A percentile compares a stretch with the other conserved stretches of the same genome.
Evolutionary conservation across 2,888 invertebrate genomes (phyloP).

Genomic region (Itoplectis maculator): DNA sequence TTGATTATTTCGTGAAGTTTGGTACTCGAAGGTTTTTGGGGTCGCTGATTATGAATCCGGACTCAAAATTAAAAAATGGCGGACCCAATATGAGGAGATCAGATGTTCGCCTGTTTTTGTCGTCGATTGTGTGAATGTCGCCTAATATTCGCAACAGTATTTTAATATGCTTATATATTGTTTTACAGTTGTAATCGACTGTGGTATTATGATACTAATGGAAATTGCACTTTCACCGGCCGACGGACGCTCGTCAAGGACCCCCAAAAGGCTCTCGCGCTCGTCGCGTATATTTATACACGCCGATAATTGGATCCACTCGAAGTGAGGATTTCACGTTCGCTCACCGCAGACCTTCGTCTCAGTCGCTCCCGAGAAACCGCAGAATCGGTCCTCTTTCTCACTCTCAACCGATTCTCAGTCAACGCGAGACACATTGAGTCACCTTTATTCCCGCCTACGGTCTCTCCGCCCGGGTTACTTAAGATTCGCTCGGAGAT

Average conservation of each 20-base stretch:
- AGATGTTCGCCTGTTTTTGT: too few species aligned
- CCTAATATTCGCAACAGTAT: too few species aligned
- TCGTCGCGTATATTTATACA: constrained; percentile 54
- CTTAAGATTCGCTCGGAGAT: constrained; percentile 25
- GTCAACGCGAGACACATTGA: constrained; percentile 9
- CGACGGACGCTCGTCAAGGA: constrained; percentile 35
- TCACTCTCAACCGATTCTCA: background rate
- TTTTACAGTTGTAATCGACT: too few species aligned
- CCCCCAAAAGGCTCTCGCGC: constrained; percentile 19
- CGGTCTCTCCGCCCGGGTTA: constrained; percentile 18
- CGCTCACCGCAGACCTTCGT: constrained; percentile 46
- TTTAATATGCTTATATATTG: too few species aligned
- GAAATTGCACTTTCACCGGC: constrained; percentile 43
- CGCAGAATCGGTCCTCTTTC: background rate
- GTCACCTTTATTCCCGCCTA: constrained; percentile 31
- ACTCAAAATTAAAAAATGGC: too few species aligned
- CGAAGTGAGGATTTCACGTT: constrained; percentile 49
- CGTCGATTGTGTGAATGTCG: too few species aligned
- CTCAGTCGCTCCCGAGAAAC: constrained; percentile 16
- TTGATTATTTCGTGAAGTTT: too few species aligned
- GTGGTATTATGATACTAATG: constrained; percentile 21
- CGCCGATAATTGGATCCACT: constrained; percentile 56
- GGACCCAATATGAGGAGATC: too few species aligned
- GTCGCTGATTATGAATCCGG: too few species aligned
- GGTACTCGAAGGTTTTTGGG: too few species aligned